A percentile compares a stretch with the other conserved stretches of the same genome.
These are phyloP conservation scores for Micrasema longulum DNA, from an alignment of 1,140 invertebrate species.

Conservation along the genomic window DNA sequence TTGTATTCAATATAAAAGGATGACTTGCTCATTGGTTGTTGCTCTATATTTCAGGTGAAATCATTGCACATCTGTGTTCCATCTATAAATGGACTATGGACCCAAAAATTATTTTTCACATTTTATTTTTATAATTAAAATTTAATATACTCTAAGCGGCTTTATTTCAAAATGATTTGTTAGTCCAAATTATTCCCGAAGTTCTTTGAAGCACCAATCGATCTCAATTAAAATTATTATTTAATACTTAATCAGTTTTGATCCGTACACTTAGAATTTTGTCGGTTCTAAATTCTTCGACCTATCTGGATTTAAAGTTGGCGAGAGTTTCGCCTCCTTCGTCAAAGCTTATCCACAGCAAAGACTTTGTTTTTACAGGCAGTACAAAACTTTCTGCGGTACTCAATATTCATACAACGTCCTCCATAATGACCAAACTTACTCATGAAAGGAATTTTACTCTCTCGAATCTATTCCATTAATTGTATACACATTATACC, in stretches of 20 bases:
- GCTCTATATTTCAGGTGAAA: no score
- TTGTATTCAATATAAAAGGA: no score
- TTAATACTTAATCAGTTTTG: conserved; percentile 19
- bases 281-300: conserved; percentile 6
- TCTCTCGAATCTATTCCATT: conserved; percentile 7
- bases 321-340: conserved; percentile 20
- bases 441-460: conserved; percentile 21
- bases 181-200: neutral
- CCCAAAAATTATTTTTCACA: neutral
- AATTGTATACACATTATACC: conserved; percentile 3
- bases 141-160: neutral
- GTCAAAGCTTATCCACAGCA: conserved; percentile 35
- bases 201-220: no score
- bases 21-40: neutral
- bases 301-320: conserved; percentile 32
- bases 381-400: conserved; percentile 29
- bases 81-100: neutral
- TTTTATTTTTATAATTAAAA: neutral
- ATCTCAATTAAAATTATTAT: conserved; percentile 23
- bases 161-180: conserved; percentile 1
- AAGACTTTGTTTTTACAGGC: conserved; percentile 28
- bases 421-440: conserved; percentile 34
- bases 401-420: conserved; percentile 41
- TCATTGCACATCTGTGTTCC: no score
- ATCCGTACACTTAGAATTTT: conserved; percentile 25